Conservation (phyloP, 2,888 invertebrate species). For the Buathra laborator region DNA sequence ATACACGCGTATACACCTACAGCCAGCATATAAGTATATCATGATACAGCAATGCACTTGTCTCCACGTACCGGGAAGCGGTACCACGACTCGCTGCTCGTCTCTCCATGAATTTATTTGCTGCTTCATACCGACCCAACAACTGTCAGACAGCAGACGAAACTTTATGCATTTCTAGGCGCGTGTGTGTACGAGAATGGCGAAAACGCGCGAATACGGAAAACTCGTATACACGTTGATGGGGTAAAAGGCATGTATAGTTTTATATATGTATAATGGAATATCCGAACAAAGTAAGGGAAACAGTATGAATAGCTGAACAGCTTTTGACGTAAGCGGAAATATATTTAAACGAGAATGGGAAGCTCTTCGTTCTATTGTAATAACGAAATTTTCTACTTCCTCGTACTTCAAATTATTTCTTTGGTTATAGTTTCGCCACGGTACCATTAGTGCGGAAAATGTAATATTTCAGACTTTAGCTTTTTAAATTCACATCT, state of each 20-base stretch:
- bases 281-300: constrained; percentile 31
- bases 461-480: too few relatives aligned
- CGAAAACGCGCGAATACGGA: constrained; percentile 8
- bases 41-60: constrained; percentile 34
- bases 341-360: too few relatives aligned
- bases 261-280: constrained; percentile 24
- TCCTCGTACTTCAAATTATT: neutral
- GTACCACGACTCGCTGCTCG: constrained; percentile 39
- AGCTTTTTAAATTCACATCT: too few relatives aligned
- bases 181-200: constrained; percentile 29
- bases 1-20: constrained; percentile 9
- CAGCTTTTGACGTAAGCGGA: neutral
- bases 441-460: too few relatives aligned
- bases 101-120: constrained; percentile 63
- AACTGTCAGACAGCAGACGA: constrained; percentile 39
- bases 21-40: constrained; percentile 28
- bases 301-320: neutral
- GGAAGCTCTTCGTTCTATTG: neutral
- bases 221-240: constrained; percentile 20
- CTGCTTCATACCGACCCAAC: constrained; percentile 37
- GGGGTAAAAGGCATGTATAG: constrained; percentile 44
- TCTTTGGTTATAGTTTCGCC: too few relatives aligned
- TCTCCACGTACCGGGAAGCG: constrained; percentile 35
- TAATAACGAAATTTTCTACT: neutral
- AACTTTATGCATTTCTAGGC: constrained; percentile 54